phyloP scores from a whole-genome alignment of 2,888 invertebrate genomes.

The Hymenopus coronatus region DNA sequence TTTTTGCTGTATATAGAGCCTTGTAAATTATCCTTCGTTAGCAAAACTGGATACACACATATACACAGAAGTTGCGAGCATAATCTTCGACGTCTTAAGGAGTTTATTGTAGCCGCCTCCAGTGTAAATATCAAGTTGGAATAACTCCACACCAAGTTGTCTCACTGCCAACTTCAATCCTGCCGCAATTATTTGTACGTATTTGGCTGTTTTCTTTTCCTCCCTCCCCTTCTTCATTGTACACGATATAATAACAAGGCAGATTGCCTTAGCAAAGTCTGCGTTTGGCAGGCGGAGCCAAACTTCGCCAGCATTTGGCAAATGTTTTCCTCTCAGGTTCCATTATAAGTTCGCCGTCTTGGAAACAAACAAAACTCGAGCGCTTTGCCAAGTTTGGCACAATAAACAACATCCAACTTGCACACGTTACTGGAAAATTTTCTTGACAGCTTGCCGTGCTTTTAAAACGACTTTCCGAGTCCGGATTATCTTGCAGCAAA shows the following conservation, averaged over 20 bases:
- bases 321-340: neutral
- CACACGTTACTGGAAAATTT: neutral
- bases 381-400: neutral
- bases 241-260: neutral
- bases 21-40: too few relatives aligned
- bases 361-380: neutral
- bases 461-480: neutral
- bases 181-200: neutral
- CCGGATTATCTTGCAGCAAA: neutral
- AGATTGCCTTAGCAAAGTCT: slow-evolving; percentile 1
- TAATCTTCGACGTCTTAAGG: neutral
- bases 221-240: neutral
- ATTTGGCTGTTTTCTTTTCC: neutral
- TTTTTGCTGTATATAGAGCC: too few relatives aligned
- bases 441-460: neutral
- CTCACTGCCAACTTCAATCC: neutral
- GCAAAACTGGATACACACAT: neutral
- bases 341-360: slow-evolving; percentile 1
- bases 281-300: slow-evolving; percentile 5
- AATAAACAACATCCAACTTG: neutral
- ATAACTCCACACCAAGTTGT: neutral
- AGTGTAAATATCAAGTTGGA: neutral
- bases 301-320: neutral
- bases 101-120: neutral
- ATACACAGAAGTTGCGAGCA: neutral